Conservation (phyloP, 2,797 vertebrate species). For the Onychomys arenicola region DNA sequence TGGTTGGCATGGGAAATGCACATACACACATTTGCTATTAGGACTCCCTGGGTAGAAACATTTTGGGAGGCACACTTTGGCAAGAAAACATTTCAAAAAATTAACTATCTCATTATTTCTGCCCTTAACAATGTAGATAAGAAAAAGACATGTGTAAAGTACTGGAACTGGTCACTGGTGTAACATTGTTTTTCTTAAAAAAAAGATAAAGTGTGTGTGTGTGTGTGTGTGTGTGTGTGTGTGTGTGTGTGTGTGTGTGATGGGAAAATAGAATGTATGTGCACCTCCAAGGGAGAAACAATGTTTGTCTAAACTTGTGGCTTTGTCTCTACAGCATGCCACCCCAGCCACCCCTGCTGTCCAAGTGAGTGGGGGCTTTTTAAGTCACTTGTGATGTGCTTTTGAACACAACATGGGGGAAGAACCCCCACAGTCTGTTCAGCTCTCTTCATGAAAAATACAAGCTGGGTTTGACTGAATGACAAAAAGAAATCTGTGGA, state of each 20-base stretch:
- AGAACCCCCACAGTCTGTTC: conserved; percentile 83
- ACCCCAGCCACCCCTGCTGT: conserved; percentile 59
- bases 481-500: conserved; percentile 84
- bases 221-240: neutral
- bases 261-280: conserved; percentile 41
- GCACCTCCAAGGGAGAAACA: conserved; percentile 35
- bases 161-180: neutral
- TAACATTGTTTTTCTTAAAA: neutral
- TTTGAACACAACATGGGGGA: conserved; percentile 80
- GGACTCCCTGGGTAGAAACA: neutral
- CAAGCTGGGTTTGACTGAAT: conserved; percentile 86
- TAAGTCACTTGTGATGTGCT: conserved; percentile 73
- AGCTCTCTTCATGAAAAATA: conserved; percentile 83
- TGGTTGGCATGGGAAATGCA: neutral
- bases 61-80: neutral
- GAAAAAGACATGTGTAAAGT: neutral
- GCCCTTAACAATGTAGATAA: neutral
- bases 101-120: neutral
- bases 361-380: conserved; percentile 44
- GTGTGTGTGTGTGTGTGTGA: neutral
- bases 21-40: neutral
- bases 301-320: conserved; percentile 63
- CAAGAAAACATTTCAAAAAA: neutral
- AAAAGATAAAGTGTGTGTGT: neutral
- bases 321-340: conserved; percentile 61